Evolutionary conservation across 2,888 invertebrate genomes (phyloP).

Genomic region (Aleiodes testaceus): DNA sequence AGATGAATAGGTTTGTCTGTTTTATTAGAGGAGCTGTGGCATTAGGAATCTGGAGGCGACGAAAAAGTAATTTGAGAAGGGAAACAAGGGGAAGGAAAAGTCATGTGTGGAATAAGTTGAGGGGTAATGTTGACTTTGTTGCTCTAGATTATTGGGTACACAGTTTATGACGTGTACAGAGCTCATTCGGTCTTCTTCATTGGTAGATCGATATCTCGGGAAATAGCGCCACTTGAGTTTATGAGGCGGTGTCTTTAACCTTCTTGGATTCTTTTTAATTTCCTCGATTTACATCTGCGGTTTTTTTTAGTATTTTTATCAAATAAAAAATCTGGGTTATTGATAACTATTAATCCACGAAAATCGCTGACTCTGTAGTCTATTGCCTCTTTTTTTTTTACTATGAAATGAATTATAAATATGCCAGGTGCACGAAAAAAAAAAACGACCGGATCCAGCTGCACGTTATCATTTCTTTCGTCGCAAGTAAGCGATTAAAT

Average conservation of each 20-base stretch:
- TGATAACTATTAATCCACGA: conserved; percentile 2
- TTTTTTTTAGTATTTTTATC: conserved; percentile 3
- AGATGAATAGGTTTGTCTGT: neutral
- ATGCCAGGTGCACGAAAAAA: conserved; percentile 53
- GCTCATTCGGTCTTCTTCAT: conserved; percentile 57
- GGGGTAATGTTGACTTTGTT: conserved; percentile 15
- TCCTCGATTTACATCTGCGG: too few species aligned
- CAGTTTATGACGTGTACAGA: conserved; percentile 57
- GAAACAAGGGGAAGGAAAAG: neutral
- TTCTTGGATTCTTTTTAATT: conserved; percentile 32
- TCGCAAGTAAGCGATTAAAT: conserved; percentile 46
- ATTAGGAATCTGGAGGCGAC: neutral
- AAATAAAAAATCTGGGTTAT: too few species aligned
- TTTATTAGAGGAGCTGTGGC: neutral
- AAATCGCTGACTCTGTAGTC: conserved; percentile 39
- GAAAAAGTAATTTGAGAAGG: neutral
- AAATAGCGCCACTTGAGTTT: conserved; percentile 32
- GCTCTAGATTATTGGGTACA: conserved; percentile 34
- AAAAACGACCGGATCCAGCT: conserved; percentile 51
- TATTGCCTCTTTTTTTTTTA: conserved; percentile 7
- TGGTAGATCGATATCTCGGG: conserved; percentile 61
- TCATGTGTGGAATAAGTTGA: conserved; percentile 8
- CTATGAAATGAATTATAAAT: conserved; percentile 43
- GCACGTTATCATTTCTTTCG: conserved; percentile 50
- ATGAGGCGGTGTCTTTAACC: conserved; percentile 52